Evolutionary conservation across 2,113 vertebrate species (phyloP).

Genomic region (Lucifuga dentata): DNA sequence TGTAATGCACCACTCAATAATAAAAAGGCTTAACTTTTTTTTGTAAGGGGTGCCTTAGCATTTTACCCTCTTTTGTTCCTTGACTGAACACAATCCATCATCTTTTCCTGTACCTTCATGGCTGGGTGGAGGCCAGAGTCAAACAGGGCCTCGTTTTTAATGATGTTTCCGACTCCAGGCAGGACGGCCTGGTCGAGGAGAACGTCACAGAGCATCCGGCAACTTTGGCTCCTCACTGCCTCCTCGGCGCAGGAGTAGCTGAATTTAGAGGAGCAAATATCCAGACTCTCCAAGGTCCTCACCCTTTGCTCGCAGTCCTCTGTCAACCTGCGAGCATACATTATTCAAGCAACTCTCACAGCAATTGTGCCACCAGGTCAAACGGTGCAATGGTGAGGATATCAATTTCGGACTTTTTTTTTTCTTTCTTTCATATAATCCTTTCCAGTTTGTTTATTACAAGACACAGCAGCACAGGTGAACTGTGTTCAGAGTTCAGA

Average conservation of each 20-base stretch:
- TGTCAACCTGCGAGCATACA: conserved; percentile 81
- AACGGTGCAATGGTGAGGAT: conserved; percentile 28
- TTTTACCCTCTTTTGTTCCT: conserved; percentile 46
- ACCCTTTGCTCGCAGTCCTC: conserved; percentile 86
- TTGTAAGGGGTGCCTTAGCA: conserved; percentile 34
- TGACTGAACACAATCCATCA: conserved; percentile 69
- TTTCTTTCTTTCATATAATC: conserved; percentile 18
- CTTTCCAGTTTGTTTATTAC: conserved; percentile 36
- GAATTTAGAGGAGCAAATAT: conserved; percentile 91
- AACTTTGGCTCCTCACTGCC: conserved; percentile 83
- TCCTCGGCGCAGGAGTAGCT: conserved; percentile 85
- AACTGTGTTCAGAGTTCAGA: conserved; percentile 40
- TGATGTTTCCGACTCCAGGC: conserved; percentile 97
- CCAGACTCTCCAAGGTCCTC: conserved; percentile 85
- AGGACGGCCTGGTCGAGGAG: conserved; percentile 92
- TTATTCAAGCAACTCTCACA: conserved; percentile 17
- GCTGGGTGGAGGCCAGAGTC: conserved; percentile 91
- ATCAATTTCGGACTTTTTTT: conserved; percentile 33
- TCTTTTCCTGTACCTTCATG: conserved; percentile 83
- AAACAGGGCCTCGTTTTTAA: conserved; percentile 96
- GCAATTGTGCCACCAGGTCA: conserved; percentile 45
- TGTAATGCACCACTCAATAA: conserved; percentile 53
- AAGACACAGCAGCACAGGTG: conserved; percentile 46
- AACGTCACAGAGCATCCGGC: conserved; percentile 91
- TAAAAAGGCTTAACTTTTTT: conserved; percentile 37